Evolutionary conservation across 2,888 invertebrate species (phyloP).

Genomic region (Homarus gammarus): DNA sequence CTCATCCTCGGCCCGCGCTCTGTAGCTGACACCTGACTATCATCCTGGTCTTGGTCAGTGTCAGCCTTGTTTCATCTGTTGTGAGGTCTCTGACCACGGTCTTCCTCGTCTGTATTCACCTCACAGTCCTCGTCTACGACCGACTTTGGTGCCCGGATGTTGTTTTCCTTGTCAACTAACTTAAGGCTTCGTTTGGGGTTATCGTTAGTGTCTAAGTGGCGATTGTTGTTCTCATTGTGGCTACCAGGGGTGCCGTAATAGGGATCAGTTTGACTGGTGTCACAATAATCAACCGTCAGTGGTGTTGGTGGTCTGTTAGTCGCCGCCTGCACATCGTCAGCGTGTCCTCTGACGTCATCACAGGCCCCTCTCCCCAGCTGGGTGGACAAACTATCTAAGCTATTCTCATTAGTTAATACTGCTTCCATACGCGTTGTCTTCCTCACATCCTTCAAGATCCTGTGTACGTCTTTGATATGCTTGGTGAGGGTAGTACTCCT

Average conservation of each 20-base stretch:
- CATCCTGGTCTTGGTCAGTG: conserved; percentile 5
- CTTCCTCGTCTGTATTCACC: not conserved
- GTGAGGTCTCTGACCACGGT: not conserved
- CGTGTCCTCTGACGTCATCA: not conserved
- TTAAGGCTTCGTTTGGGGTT: not conserved
- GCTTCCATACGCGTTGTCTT: conserved; percentile 27
- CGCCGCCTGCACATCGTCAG: not conserved
- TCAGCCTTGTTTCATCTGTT: not conserved
- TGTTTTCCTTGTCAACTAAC: not conserved
- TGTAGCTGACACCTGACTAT: not conserved
- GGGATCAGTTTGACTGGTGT: not conserved
- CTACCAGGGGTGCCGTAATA: not conserved
- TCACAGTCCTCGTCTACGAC: not conserved
- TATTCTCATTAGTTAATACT: conserved; percentile 36
- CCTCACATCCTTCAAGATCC: conserved; percentile 32
- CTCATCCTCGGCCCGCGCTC: not conserved
- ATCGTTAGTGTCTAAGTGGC: not conserved
- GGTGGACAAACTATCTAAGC: conserved; percentile 18
- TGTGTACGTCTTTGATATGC: conserved; percentile 15
- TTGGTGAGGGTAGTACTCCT: not conserved
- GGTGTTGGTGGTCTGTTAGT: not conserved
- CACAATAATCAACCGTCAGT: not conserved
- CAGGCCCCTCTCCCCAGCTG: not conserved
- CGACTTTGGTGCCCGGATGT: not conserved
- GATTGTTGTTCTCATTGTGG: not conserved